These are phyloP conservation scores for Malurus cyaneus DNA, from an alignment of 2,113 vertebrate genomes.

Conservation along the genomic window DNA sequence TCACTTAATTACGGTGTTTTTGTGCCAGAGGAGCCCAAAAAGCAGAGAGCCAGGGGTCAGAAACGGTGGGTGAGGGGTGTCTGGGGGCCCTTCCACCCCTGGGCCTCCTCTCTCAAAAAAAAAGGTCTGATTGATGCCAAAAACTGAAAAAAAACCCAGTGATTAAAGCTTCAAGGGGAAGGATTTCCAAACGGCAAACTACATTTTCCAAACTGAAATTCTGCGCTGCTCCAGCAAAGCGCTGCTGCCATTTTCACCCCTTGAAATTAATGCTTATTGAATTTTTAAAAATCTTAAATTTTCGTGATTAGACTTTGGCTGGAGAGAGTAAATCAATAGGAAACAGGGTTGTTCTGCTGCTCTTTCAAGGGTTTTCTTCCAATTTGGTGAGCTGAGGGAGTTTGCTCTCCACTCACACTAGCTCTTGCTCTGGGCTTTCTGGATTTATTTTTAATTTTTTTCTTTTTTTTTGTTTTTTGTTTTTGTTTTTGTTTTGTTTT, in stretches of 20 bases:
- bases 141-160: neutral
- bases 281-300: too few relatives aligned
- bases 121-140: neutral
- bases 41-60: neutral
- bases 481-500: too few relatives aligned
- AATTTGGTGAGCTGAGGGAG: constrained; percentile 12
- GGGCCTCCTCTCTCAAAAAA: neutral
- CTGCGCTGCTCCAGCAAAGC: neutral
- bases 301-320: neutral
- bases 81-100: neutral
- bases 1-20: neutral
- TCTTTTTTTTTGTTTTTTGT: too few relatives aligned
- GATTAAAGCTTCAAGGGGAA: neutral
- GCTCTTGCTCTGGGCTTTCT: constrained; percentile 32
- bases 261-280: too few relatives aligned
- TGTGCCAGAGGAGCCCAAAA: neutral
- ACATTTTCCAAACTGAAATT: neutral
- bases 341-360: neutral
- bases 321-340: constrained; percentile 8
- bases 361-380: neutral
- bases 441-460: neutral
- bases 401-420: constrained; percentile 17
- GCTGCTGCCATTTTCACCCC: neutral
- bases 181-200: neutral
- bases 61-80: neutral